Base-by-base conservation (phyloP, 1,140 invertebrate genomes). In the Lepidotrigona ventralis region DNA sequence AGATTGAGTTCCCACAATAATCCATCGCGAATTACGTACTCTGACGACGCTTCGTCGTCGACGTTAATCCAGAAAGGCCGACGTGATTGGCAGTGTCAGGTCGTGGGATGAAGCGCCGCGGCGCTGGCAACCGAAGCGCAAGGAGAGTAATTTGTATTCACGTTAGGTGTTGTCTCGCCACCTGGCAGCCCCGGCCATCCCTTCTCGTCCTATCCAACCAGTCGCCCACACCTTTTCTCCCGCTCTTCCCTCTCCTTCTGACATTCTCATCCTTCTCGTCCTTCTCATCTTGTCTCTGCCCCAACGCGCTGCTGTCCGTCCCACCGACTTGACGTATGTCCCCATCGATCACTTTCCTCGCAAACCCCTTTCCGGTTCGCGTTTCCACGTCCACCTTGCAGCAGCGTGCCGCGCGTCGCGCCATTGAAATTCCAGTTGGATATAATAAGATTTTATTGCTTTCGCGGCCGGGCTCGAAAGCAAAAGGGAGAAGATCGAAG, bases 141-240 rank as follows among this genome's bases (percentile, higher is more conserved):
- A 77, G 69, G 71, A 82, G 85, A 82, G 86, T 90, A 90, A 90
- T 91, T 91, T 90, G 90, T 91, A 91, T 91, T 91, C 90, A 90
- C 90, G 88, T 90, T 90, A 91, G 90, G 88, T 87, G 87, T 90
- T 88, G 88, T 90, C 89, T 90, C 86, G 86, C 82, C 89, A 90
- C 90, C 89, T 91, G 90, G 86, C 83, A 90, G 80, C 87, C 80
- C 39, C 73, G 26, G 46, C 54, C 79, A 72, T 51, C 74, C 72
- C 71, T 78, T 54, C 69, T 66, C 69, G 63, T 23, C 56, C 51
- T 33, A n/a, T 9, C 73, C 21, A 11, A 39, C 29, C 46, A 74
- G 29, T 26, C 72, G 54, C 79, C 84, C 75, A 8, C 64, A 73
- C 84, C 73, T 84, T 83, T 85, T 75, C 86, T 66, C 75, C 76